A percentile compares a stretch with the other conserved stretches of the same genome.
Conservation (phyloP, 2,888 invertebrate species). For the Drosophila maculinotata region DNA sequence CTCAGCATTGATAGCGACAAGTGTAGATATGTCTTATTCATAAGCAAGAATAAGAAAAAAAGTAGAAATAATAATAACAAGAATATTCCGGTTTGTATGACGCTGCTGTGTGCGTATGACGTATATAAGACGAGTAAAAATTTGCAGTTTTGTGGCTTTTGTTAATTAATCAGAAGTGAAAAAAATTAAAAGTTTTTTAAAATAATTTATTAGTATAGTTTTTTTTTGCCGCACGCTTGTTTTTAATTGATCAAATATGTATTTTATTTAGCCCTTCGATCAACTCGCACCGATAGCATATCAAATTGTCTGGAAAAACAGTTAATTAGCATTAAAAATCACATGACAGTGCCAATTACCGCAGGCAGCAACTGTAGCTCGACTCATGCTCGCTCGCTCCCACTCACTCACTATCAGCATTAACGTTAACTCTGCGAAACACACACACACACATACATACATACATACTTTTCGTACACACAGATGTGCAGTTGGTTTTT, state of each 20-base stretch:
- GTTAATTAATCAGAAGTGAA: constrained; percentile 16
- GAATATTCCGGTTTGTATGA: constrained; percentile 51
- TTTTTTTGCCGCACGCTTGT: constrained; percentile 7
- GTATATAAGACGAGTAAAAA: constrained; percentile 10
- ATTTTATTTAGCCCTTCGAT: constrained; percentile 25
- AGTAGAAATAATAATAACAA: constrained; percentile 37
- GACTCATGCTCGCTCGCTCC: constrained; percentile 15
- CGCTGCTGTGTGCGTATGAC: constrained; percentile 23
- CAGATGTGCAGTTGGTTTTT: constrained; percentile 26
- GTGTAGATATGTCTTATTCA: constrained; percentile 7
- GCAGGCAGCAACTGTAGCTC: constrained; percentile 50
- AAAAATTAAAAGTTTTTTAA: not conserved
- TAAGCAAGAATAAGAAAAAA: constrained; percentile 10
- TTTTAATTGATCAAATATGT: constrained; percentile 2
- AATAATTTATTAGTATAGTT: constrained; percentile 1
- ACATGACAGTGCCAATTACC: constrained; percentile 66
- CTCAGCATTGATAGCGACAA: constrained; percentile 14
- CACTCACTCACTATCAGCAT: constrained; percentile 17
- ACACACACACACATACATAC: constrained; percentile 5
- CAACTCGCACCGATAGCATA: constrained; percentile 29
- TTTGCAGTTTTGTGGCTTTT: constrained; percentile 27
- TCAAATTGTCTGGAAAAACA: constrained; percentile 34
- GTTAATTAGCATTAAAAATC: constrained; percentile 68
- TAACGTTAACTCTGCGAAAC: constrained; percentile 43
- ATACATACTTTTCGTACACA: constrained; percentile 1